These are phyloP conservation scores for Castor canadensis DNA, from an alignment of 2,113 vertebrate species.

Conservation along the genomic window DNA sequence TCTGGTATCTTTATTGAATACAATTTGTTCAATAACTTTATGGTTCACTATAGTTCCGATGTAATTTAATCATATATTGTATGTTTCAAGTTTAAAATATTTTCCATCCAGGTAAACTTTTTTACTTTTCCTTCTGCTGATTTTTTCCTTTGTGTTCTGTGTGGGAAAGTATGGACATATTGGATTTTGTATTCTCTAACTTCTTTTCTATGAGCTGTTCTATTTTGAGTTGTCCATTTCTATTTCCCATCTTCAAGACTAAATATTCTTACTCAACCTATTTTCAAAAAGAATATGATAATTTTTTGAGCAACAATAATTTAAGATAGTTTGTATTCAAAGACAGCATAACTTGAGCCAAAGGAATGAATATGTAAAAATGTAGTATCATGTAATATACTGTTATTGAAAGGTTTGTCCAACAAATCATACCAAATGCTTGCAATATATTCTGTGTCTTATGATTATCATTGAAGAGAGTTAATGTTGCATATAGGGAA, in stretches of 20 bases:
- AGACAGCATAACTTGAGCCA: neutral
- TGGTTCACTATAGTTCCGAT: neutral
- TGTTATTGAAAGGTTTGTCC: neutral
- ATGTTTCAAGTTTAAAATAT: neutral
- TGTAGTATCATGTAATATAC: neutral
- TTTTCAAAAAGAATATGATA: neutral
- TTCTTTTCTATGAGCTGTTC: neutral
- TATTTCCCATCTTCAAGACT: neutral
- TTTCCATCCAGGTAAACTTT: neutral
- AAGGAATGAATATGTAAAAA: neutral
- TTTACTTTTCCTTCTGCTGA: neutral
- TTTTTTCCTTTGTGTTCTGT: neutral
- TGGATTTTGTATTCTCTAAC: neutral
- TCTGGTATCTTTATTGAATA: neutral
- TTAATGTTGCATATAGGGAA: neutral
- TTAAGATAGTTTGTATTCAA: neutral
- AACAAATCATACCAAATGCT: neutral
- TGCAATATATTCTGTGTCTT: neutral
- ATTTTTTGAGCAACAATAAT: neutral
- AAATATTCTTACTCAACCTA: neutral
- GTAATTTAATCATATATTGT: neutral
- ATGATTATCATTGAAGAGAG: neutral
- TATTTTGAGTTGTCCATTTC: neutral
- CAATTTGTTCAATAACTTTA: neutral
- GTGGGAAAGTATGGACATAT: neutral